Percentiles rank a stretch among this genome's conserved stretches.
phyloP scores from a whole-genome alignment of 2,797 vertebrate species.

The Mormyrops boulengeri region DNA sequence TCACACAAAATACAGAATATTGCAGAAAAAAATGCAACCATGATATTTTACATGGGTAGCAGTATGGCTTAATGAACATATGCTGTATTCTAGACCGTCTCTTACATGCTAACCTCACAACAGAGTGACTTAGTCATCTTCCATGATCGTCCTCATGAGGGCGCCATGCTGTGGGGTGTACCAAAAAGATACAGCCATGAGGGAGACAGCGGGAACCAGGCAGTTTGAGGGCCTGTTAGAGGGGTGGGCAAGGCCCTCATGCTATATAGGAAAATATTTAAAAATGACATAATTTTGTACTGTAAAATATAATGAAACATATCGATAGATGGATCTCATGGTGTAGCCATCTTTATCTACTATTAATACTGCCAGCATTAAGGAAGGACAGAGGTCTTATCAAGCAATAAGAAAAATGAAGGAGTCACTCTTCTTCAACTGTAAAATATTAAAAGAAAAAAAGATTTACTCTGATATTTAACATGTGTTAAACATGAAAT shows the following conservation, averaged over 20 bases:
- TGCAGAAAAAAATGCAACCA: neutral
- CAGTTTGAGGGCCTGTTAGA: neutral
- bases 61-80: neutral
- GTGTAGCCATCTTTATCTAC: neutral
- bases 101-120: neutral
- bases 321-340: neutral
- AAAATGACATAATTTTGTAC: neutral
- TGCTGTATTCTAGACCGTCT: neutral
- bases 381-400: neutral
- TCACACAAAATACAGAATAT: neutral
- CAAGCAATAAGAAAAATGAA: neutral
- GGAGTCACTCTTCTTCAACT: neutral
- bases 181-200: neutral
- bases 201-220: neutral
- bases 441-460: neutral
- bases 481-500: neutral
- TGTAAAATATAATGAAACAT: neutral
- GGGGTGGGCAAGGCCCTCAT: neutral
- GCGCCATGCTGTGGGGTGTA: neutral
- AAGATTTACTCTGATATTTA: neutral
- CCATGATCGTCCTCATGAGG: neutral
- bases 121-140: neutral
- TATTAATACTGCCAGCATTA: neutral
- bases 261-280: neutral
- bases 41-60: neutral